phyloP scores from a whole-genome alignment of 2,113 vertebrate species.

The Pelecanoides urinatrix region DNA sequence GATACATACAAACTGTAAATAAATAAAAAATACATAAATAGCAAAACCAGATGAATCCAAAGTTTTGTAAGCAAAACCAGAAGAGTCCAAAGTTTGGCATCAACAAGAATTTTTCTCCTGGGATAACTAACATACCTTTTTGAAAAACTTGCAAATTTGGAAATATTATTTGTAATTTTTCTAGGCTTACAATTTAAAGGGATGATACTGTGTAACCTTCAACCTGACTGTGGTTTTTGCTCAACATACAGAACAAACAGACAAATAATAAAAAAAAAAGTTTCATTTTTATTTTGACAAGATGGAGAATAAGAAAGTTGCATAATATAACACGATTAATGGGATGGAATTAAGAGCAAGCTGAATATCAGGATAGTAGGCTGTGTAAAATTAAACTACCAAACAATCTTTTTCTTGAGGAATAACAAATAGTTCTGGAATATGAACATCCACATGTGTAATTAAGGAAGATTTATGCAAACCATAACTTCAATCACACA shows the following conservation, averaged over 20 bases:
- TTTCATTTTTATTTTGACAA: not conserved
- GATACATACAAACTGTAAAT: not conserved
- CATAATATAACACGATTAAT: not conserved
- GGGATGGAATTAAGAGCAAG: not conserved
- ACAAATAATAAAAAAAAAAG: not conserved
- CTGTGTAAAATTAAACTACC: not conserved
- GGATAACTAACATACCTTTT: not conserved
- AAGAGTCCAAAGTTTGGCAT: not conserved
- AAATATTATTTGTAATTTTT: not conserved
- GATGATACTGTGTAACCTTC: not conserved
- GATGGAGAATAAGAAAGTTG: not conserved
- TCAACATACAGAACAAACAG: not conserved
- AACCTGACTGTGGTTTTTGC: not conserved
- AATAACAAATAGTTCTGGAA: not conserved
- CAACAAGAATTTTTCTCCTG: not conserved
- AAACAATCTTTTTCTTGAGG: not conserved
- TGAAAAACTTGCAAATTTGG: not conserved
- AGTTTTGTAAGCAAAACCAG: not conserved
- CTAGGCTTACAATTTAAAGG: not conserved
- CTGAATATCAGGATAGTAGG: not conserved
- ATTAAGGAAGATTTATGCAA: not conserved
- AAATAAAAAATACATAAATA: not conserved
- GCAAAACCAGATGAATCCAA: not conserved
- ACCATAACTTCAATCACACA: rapidly evolving
- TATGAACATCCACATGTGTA: not conserved